Conservation (phyloP, 2,888 invertebrate species). For the Drosophila yooni region DNA sequence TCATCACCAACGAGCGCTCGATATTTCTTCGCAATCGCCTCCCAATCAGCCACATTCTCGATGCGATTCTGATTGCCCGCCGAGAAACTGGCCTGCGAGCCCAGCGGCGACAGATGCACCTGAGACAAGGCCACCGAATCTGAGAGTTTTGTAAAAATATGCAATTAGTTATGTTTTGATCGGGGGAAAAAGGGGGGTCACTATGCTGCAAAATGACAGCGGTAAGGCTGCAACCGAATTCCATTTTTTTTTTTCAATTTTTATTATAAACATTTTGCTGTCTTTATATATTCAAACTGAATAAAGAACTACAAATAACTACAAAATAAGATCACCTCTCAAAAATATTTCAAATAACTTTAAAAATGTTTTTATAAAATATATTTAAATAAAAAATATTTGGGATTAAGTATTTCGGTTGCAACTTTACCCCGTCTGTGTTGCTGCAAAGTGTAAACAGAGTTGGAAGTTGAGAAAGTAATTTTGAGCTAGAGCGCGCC, state of each 20-base stretch:
- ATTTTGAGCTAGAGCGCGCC: constrained; percentile 82
- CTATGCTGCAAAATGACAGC: neutral
- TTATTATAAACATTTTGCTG: neutral
- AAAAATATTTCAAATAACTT: neutral
- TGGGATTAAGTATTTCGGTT: neutral
- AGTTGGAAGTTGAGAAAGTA: constrained; percentile 56
- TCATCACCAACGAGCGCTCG: constrained; percentile 90
- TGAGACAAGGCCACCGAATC: constrained; percentile 92
- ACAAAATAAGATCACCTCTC: neutral
- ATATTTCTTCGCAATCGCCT: constrained; percentile 94
- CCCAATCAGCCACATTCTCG: constrained; percentile 96
- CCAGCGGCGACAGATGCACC: constrained; percentile 92
- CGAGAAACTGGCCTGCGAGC: constrained; percentile 93
- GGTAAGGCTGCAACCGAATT: neutral
- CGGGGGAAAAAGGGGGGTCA: neutral
- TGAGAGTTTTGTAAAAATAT: constrained; percentile 68
- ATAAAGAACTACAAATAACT: neutral
- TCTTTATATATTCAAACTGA: neutral
- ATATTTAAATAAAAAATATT: neutral
- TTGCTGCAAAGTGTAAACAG: constrained; percentile 8
- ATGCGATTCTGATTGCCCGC: constrained; percentile 90
- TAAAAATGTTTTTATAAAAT: neutral
- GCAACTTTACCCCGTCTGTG: neutral
- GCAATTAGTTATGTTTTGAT: constrained; percentile 15
- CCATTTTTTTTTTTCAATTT: neutral